phyloP scores from a whole-genome alignment of 2,113 vertebrate genomes.

The Urocynchramus pylzowi region DNA sequence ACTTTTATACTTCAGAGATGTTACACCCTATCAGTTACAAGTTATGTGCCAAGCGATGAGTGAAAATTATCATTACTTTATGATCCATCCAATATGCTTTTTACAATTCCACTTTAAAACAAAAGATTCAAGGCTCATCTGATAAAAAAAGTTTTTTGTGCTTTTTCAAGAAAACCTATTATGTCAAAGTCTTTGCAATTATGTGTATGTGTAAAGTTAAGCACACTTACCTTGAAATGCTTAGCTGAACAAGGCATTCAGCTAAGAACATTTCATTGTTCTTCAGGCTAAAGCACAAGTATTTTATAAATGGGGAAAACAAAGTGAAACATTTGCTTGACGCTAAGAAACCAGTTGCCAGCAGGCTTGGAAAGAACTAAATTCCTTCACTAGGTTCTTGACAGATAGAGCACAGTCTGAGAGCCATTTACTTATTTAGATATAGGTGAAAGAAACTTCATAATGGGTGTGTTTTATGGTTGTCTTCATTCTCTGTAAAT shows the following conservation, averaged over 20 bases:
- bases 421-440: background rate
- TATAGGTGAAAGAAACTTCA: background rate
- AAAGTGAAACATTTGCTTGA: background rate
- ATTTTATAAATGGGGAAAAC: background rate
- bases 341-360: background rate
- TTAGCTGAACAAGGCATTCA: background rate
- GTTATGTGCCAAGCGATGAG: background rate
- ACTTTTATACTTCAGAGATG: background rate
- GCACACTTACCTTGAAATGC: background rate
- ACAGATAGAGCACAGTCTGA: background rate
- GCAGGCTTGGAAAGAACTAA: background rate
- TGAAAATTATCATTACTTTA: background rate
- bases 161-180: background rate
- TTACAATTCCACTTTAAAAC: background rate
- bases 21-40: background rate
- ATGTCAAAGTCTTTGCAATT: background rate
- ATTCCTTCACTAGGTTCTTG: background rate
- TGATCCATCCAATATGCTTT: background rate
- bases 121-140: background rate
- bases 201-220: fast-evolving
- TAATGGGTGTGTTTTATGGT: background rate
- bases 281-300: background rate
- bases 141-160: background rate
- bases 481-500: background rate
- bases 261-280: background rate